Conservation (phyloP, 2,888 invertebrate genomes). For the Creontiades dilutus region DNA sequence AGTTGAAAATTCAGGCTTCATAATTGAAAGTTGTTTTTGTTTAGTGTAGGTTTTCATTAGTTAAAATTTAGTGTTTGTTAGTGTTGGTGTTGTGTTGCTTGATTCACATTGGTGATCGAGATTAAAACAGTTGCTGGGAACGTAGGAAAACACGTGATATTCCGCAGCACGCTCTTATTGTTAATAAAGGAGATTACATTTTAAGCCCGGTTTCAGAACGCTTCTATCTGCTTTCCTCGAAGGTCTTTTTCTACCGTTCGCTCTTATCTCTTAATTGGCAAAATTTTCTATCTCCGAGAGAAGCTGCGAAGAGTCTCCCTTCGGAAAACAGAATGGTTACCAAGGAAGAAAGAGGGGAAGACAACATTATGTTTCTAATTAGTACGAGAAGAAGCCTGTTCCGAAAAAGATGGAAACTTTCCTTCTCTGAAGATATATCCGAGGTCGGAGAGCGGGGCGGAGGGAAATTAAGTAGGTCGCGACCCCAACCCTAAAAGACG, state of each 20-base stretch:
- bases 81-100: no score
- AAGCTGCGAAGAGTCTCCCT: not conserved
- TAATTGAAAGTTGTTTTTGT: no score
- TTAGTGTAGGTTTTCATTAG: no score
- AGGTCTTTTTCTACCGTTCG: not conserved
- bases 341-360: not conserved
- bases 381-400: constrained; percentile 3
- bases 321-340: not conserved
- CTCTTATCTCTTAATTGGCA: constrained; percentile 56
- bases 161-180: no score
- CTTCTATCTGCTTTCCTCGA: not conserved
- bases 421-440: not conserved
- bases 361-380: constrained; percentile 58
- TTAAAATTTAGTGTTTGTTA: no score
- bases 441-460: not conserved
- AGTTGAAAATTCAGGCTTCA: no score
- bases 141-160: no score
- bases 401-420: constrained; percentile 12
- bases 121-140: no score
- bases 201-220: no score
- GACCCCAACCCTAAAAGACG: constrained; percentile 9
- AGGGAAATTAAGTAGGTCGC: not conserved
- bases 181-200: no score
- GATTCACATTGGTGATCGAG: no score
- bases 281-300: constrained; percentile 34